Percentiles rank a stretch among this genome's conserved stretches.
Conservation (phyloP, 2,113 vertebrate genomes). For the Epinephelus moara region DNA sequence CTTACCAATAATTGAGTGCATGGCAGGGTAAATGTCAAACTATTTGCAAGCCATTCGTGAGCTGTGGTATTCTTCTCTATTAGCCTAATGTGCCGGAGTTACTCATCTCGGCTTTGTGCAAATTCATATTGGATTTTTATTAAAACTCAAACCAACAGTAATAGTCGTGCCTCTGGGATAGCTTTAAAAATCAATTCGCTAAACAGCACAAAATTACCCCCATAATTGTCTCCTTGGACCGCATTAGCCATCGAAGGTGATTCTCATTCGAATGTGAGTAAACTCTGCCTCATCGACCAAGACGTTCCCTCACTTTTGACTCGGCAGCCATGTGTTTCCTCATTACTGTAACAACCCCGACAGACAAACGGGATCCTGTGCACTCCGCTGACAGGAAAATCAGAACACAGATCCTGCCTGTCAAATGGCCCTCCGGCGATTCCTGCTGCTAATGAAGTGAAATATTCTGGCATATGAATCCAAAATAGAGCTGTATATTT, state of each 20-base stretch:
- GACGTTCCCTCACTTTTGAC: conserved; percentile 32
- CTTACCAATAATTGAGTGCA: conserved; percentile 71
- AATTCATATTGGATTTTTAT: conserved; percentile 85
- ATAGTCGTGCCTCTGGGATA: conserved; percentile 80
- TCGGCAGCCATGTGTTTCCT: conserved; percentile 26
- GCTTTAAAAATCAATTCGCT: conserved; percentile 85
- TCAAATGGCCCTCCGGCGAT: conserved; percentile 68
- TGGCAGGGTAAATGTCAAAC: conserved; percentile 78
- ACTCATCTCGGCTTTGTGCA: conserved; percentile 77
- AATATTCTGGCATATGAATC: conserved; percentile 73
- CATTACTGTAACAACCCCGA: conserved; percentile 58
- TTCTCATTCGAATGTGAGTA: conserved; percentile 62
- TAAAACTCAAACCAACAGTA: conserved; percentile 80
- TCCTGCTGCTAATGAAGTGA: conserved; percentile 74
- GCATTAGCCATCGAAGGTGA: conserved; percentile 75
- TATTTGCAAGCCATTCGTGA: conserved; percentile 67
- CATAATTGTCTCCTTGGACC: conserved; percentile 77
- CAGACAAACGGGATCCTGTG: conserved; percentile 44
- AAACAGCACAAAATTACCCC: conserved; percentile 80
- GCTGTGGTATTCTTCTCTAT: conserved; percentile 75
- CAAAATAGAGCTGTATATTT: conserved; percentile 82
- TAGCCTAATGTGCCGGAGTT: conserved; percentile 76
- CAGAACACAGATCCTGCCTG: conserved; percentile 48
- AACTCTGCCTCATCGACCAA: conserved; percentile 62
- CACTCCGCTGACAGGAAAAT: conserved; percentile 38